Evolutionary conservation across 2,888 invertebrate genomes (phyloP).

Genomic region (Leptopilina drosophilae): DNA sequence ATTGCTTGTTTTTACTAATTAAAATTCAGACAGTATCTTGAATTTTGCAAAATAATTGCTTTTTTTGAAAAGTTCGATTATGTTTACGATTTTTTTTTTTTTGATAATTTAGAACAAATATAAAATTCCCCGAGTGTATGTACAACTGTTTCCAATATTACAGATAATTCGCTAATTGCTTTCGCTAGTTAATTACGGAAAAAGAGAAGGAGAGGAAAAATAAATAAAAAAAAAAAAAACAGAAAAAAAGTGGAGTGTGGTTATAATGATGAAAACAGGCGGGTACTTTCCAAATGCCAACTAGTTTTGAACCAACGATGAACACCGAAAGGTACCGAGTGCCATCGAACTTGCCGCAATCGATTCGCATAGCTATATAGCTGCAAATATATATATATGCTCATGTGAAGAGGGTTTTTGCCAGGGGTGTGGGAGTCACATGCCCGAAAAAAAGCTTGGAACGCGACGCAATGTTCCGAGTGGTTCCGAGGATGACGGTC

Average conservation of each 20-base stretch:
- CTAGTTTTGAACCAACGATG: constrained; percentile 38
- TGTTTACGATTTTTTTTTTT: too few species aligned
- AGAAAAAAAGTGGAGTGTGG: too few species aligned
- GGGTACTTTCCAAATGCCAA: constrained; percentile 18
- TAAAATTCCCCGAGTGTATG: too few species aligned
- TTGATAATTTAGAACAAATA: too few species aligned
- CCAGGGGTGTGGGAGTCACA: constrained; percentile 1
- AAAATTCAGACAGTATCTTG: too few species aligned
- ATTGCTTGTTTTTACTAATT: too few species aligned
- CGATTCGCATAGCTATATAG: constrained; percentile 8
- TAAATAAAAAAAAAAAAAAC: not conserved
- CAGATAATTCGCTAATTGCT: not conserved
- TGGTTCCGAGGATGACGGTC: not conserved
- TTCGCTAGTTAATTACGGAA: not conserved
- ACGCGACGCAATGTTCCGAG: constrained; percentile 4
- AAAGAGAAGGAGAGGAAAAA: not conserved
- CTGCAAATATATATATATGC: too few species aligned
- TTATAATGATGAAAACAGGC: not conserved
- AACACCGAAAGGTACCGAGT: constrained; percentile 23
- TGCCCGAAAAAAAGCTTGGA: constrained; percentile 20
- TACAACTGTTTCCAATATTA: too few species aligned
- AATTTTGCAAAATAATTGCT: too few species aligned
- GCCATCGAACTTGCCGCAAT: constrained; percentile 23
- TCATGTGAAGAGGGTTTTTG: not conserved
- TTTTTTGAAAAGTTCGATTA: too few species aligned